Evolutionary conservation across 2,113 vertebrate species (phyloP).

Genomic region (Corydoras maculifer): DNA sequence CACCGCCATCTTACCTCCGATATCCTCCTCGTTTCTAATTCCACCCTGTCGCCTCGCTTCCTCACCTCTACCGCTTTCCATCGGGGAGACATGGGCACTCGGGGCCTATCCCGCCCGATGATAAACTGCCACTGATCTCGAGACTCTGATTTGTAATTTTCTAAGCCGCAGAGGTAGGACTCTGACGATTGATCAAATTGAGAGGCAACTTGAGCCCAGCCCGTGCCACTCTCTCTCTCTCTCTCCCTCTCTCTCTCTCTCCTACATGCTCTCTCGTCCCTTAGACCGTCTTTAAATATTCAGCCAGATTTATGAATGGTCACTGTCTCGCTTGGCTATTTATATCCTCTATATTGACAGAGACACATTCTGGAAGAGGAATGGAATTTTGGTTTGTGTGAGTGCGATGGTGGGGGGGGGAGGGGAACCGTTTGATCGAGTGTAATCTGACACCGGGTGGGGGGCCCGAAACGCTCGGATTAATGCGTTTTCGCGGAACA

Average conservation of each 20-base stretch:
- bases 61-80: constrained; percentile 11
- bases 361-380: constrained; percentile 49
- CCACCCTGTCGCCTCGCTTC: constrained; percentile 5
- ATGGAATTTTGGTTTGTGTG: constrained; percentile 53
- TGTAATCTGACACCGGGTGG: constrained; percentile 41
- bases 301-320: constrained; percentile 72
- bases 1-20: constrained; percentile 1
- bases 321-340: constrained; percentile 62
- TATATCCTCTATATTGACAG: constrained; percentile 66
- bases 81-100: constrained; percentile 17
- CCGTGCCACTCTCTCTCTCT: constrained; percentile 16
- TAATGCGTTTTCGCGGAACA: constrained; percentile 44
- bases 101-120: constrained; percentile 56
- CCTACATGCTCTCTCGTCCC: constrained; percentile 42
- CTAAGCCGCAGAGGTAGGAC: constrained; percentile 67
- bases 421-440: constrained; percentile 49
- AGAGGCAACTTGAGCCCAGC: constrained; percentile 53
- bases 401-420: constrained; percentile 35
- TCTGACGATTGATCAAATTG: constrained; percentile 68
- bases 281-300: constrained; percentile 73
- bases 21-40: constrained; percentile 5
- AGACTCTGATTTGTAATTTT: constrained; percentile 75
- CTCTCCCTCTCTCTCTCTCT: constrained; percentile 28
- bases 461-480: constrained; percentile 32
- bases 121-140: constrained; percentile 69